Evolutionary conservation across 2,113 vertebrate species (phyloP).

Genomic region (Vidua chalybeata): DNA sequence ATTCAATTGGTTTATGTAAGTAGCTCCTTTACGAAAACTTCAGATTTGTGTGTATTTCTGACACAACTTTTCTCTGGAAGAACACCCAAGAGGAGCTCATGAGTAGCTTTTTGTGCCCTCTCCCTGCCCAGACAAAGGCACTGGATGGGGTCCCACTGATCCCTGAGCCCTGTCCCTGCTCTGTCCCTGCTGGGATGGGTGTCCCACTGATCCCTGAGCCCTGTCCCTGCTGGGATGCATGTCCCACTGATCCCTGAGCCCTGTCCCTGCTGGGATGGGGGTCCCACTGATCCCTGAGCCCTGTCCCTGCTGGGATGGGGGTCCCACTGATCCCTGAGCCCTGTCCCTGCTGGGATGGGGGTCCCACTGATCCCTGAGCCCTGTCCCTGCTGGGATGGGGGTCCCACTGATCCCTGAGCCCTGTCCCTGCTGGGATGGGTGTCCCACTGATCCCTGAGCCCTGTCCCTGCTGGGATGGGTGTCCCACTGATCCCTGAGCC

Average conservation of each 20-base stretch:
- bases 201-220: not conserved
- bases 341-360: too few species aligned
- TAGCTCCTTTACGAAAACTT: not conserved
- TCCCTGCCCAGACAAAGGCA: not conserved
- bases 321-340: too few species aligned
- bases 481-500: not conserved
- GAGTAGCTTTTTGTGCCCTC: not conserved
- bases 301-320: not conserved
- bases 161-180: not conserved
- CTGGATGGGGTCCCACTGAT: not conserved
- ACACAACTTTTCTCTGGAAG: not conserved
- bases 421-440: not conserved
- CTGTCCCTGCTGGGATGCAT: not conserved
- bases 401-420: not conserved
- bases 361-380: not conserved
- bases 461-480: not conserved
- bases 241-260: not conserved
- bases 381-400: too few species aligned
- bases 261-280: not conserved
- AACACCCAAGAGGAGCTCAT: not conserved
- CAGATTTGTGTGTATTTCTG: not conserved
- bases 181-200: not conserved
- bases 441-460: not conserved
- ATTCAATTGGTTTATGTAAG: not conserved
- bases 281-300: not conserved